Evolutionary conservation across 1,140 invertebrate species (phyloP).

Genomic region (Lepidotrigona ventralis): DNA sequence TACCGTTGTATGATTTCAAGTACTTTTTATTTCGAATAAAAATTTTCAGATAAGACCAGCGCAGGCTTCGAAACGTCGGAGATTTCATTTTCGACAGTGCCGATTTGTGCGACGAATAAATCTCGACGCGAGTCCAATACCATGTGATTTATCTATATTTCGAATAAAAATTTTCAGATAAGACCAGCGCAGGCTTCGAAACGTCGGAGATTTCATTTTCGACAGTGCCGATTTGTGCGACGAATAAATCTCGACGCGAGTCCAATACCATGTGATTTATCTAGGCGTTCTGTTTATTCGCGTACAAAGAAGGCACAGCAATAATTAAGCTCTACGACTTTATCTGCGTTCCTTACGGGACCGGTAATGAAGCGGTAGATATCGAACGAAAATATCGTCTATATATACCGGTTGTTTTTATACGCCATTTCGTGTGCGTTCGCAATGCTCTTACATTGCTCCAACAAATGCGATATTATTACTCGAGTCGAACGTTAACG

Average conservation of each 20-base stretch:
- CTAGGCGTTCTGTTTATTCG: neutral
- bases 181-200: no score
- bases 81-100: slow-evolving; percentile 6
- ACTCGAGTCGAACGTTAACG: neutral
- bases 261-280: neutral
- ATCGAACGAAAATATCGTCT: slow-evolving; percentile 25
- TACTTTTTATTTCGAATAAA: no score
- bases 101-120: slow-evolving; percentile 1
- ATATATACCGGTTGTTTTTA: slow-evolving; percentile 8
- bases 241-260: neutral
- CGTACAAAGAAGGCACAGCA: neutral
- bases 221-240: neutral
- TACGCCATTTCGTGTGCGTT: neutral
- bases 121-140: neutral
- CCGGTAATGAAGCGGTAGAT: slow-evolving; percentile 38
- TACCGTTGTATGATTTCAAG: no score
- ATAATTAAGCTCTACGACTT: slow-evolving; percentile 18
- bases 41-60: no score
- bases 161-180: no score
- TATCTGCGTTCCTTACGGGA: slow-evolving; percentile 33
- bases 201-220: neutral
- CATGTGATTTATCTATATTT: neutral
- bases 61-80: no score
- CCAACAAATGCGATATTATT: neutral
- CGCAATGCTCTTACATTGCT: neutral